Evolutionary conservation across 2,888 invertebrate species (phyloP).

Genomic region (Anagyrus pseudococci): DNA sequence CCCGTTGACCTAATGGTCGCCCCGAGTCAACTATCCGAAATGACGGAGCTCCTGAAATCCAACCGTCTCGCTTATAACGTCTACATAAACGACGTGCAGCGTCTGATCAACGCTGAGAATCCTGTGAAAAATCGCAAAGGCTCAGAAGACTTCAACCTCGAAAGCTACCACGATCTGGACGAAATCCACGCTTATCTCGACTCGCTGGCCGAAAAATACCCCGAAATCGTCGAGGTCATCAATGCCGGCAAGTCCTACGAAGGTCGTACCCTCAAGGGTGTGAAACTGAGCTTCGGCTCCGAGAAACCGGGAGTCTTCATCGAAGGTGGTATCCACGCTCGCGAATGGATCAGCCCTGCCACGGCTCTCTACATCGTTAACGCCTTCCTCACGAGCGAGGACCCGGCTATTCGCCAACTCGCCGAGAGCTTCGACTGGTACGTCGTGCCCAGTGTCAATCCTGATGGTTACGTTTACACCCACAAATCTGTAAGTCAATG

Average conservation of each 20-base stretch:
- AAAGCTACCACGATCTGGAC: conserved; percentile 66
- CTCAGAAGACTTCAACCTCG: conserved; percentile 53
- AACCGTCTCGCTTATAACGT: conserved; percentile 60
- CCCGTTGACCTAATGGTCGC: conserved; percentile 68
- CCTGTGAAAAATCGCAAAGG: not conserved
- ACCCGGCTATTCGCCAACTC: conserved; percentile 63
- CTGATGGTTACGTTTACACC: too few relatives aligned
- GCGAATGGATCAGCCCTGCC: conserved; percentile 79
- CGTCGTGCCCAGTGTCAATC: conserved; percentile 77
- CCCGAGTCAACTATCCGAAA: conserved; percentile 63
- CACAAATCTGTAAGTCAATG: too few relatives aligned
- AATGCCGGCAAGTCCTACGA: conserved; percentile 37
- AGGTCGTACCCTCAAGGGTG: conserved; percentile 40
- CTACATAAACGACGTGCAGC: conserved; percentile 69
- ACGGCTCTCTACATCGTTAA: conserved; percentile 70
- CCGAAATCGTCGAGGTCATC: conserved; percentile 45
- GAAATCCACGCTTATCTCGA: conserved; percentile 67
- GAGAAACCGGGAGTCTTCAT: conserved; percentile 67
- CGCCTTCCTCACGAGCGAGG: conserved; percentile 68
- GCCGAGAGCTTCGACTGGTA: conserved; percentile 74
- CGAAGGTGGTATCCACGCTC: conserved; percentile 72
- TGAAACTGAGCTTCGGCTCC: conserved; percentile 53
- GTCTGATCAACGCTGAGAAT: conserved; percentile 52
- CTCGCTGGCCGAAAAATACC: conserved; percentile 61
- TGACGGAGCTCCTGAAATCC: conserved; percentile 61